A percentile compares a stretch with the other conserved stretches of the same genome.
Evolutionary conservation across 2,797 vertebrate species (phyloP).

Genomic region (Florisuga fusca): DNA sequence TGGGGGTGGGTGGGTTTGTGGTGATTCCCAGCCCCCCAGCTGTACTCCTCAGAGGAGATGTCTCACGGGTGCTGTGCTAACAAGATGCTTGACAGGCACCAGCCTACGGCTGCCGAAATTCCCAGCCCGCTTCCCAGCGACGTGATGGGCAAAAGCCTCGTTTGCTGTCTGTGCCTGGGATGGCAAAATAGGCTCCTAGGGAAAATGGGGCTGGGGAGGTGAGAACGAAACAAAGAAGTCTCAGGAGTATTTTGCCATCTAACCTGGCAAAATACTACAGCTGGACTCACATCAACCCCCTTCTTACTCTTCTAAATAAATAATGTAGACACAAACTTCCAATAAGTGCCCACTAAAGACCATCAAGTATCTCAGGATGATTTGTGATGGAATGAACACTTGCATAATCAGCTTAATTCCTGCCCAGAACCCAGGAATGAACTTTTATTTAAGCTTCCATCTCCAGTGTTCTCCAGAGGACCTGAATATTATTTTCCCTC

Average conservation of each 20-base stretch:
- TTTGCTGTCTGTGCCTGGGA: fast-evolving
- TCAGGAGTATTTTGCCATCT: not conserved
- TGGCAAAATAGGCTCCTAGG: not conserved
- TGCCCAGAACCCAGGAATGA: not conserved
- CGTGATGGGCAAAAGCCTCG: not conserved
- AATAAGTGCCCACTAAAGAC: not conserved
- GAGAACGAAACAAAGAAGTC: not conserved
- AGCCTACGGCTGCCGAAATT: conserved; percentile 13
- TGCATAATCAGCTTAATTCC: not conserved
- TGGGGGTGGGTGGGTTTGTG: not conserved
- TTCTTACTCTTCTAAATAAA: not conserved
- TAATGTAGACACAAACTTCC: not conserved
- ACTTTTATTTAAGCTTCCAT: not conserved
- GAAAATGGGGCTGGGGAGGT: not conserved
- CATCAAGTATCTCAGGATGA: not conserved
- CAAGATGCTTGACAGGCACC: conserved; percentile 52
- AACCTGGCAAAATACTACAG: not conserved
- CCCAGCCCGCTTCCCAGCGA: not conserved
- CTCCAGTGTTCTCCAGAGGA: conserved; percentile 15
- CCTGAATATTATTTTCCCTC: conserved; percentile 42
- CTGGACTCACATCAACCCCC: not conserved
- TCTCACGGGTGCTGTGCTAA: conserved; percentile 30
- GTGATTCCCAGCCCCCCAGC: not conserved
- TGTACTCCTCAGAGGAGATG: conserved; percentile 23
- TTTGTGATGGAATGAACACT: not conserved